These are phyloP conservation scores for Nothoprocta pentlandii DNA, from an alignment of 2,113 vertebrate species.

Conservation along the genomic window DNA sequence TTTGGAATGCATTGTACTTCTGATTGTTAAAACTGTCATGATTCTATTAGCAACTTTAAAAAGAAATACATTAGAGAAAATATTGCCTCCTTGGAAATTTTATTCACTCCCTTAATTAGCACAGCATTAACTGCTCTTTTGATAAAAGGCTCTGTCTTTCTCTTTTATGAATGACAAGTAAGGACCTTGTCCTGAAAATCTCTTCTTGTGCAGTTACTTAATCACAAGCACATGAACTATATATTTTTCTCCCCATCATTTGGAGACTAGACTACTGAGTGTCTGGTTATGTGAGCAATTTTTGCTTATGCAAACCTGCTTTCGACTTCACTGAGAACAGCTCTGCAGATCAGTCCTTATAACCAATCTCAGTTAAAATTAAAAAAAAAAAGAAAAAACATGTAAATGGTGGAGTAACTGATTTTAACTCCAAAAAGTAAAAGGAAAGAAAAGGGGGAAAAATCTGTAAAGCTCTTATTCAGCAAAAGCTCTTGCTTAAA, in stretches of 20 bases:
- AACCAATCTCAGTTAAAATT: background rate
- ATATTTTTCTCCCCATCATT: constrained; percentile 15
- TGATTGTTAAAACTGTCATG: constrained; percentile 55
- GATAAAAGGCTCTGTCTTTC: constrained; percentile 42
- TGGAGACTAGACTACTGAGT: background rate
- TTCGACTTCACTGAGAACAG: background rate
- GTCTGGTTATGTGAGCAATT: background rate
- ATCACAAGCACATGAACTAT: background rate
- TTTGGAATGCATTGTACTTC: constrained; percentile 27
- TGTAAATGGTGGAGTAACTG: background rate
- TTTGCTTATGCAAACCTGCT: background rate
- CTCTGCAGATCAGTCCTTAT: background rate
- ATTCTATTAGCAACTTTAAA: constrained; percentile 31
- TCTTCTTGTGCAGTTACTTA: background rate
- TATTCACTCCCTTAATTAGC: constrained; percentile 28
- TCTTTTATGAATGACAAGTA: constrained; percentile 35
- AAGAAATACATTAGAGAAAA: constrained; percentile 42
- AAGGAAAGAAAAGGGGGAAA: background rate
- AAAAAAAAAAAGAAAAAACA: background rate
- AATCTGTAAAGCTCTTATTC: constrained; percentile 50
- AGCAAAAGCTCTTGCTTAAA: constrained; percentile 51
- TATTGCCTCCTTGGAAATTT: background rate
- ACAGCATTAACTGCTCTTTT: constrained; percentile 16
- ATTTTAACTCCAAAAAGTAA: background rate
- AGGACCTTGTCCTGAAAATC: constrained; percentile 36